These are phyloP conservation scores for Porites evermanni DNA, from an alignment of 92 coral and sea anemone species.

Conservation along the genomic window DNA sequence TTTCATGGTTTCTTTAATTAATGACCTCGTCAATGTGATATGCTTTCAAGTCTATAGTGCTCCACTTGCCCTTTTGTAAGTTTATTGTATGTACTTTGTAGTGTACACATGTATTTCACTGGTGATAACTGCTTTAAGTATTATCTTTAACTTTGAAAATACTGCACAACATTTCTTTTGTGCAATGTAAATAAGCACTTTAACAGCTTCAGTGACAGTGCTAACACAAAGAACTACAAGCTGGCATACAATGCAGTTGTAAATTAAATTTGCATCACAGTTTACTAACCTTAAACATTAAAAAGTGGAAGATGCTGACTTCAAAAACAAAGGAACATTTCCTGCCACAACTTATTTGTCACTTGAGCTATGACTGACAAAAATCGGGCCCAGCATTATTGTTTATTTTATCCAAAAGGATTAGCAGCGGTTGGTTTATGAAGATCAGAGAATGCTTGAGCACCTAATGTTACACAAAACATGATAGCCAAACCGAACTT, in stretches of 20 bases:
- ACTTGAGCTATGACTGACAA: not conserved
- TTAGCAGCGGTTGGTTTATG: not conserved
- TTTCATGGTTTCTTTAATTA: slow-evolving; percentile 9
- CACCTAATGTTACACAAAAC: not conserved
- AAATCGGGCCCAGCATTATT: not conserved
- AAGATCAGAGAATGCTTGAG: not conserved
- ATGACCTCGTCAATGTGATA: slow-evolving; percentile 4
- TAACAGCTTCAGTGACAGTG: not conserved
- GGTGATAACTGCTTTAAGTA: not conserved
- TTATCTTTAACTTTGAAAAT: not conserved
- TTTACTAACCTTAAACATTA: slow-evolving; percentile 31
- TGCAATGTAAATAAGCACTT: not conserved
- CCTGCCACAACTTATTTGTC: not conserved
- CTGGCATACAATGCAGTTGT: not conserved
- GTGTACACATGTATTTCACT: not conserved
- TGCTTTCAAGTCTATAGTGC: not conserved
- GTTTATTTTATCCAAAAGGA: slow-evolving; percentile 8
- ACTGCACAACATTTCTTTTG: not conserved
- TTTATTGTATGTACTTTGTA: not conserved
- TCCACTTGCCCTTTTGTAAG: not conserved
- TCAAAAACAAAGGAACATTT: slow-evolving; percentile 6
- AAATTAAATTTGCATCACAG: not conserved
- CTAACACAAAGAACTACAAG: not conserved
- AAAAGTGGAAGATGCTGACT: not conserved
- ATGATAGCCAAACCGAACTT: not conserved